Base-by-base conservation (phyloP, 2,888 invertebrate species). In the Lasioglossum leucozonium region DNA sequence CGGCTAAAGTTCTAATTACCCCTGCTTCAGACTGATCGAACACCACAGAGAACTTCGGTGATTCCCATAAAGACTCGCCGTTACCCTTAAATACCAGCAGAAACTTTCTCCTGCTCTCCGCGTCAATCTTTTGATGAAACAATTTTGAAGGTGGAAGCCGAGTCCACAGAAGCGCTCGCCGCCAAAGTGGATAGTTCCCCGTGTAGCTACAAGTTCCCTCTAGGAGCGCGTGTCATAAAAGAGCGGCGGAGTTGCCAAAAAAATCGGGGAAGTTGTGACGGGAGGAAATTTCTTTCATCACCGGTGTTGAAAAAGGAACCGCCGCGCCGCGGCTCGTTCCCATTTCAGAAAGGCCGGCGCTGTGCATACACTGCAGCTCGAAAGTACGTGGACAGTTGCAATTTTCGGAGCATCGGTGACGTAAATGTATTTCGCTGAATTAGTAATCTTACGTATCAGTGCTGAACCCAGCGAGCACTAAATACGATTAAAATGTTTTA, bases 241-340 rank as follows among this genome's bases (percentile, higher is more conserved):
- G n/a, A 55, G 55, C n/a, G n/a, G n/a, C 55, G 55, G 55, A 4
- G 22, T 10, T 55, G 55, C n/a, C 55, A 55, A 55, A 55, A 40
- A 55, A 55, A 55, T 55, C 55, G n/a, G n/a, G n/a, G n/a, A n/a
- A 55, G n/a, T 55, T 55, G 55, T 55, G 55, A 55, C 55, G 55
- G 51, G 51, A 55, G 51, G 55, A 55, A 55, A 55, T 55, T n/a
- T 55, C 55, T 55, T 55, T 55, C 55, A 55, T 55, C n/a, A n/a
- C 55, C 55, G 55, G 55, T n/a, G n/a, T 55, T 55, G 55, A n/a
- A 55, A 55, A 55, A 55, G 51, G n/a, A 55, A 22, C 51, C 51
- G 51, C n/a, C 22, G 47, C 47, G 47, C 16, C 22, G 51, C 51
- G 51, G 51, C 51, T 55, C 51, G 51, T 55, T 3, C 51, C n/a